Conservation (phyloP, 2,888 invertebrate genomes). For the Nowickia ferox region DNA sequence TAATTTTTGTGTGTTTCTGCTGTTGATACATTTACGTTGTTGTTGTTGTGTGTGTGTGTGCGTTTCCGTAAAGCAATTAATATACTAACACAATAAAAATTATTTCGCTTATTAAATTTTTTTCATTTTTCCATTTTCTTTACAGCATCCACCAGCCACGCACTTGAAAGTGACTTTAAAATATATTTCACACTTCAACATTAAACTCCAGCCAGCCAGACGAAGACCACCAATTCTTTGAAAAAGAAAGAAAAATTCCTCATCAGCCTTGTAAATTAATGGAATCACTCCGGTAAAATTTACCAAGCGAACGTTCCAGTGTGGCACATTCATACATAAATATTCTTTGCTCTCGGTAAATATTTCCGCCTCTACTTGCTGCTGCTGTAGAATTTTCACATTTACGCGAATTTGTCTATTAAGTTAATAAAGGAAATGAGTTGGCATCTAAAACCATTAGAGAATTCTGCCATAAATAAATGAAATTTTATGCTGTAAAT, state of each 20-base stretch:
- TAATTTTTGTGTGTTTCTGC: constrained; percentile 5
- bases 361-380: constrained; percentile 43
- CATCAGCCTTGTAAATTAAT: constrained; percentile 17
- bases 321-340: constrained; percentile 16
- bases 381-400: constrained; percentile 13
- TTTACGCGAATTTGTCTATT: constrained; percentile 45
- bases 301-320: neutral
- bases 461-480: constrained; percentile 59
- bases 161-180: constrained; percentile 61
- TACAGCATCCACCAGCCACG: constrained; percentile 47
- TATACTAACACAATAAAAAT: neutral
- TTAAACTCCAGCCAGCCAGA: constrained; percentile 46
- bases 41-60: neutral
- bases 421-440: constrained; percentile 69
- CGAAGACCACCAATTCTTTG: constrained; percentile 35
- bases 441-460: constrained; percentile 51
- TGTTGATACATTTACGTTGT: neutral
- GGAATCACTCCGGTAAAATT: neutral
- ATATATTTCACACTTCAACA: constrained; percentile 65
- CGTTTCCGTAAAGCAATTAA: constrained; percentile 13
- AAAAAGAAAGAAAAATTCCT: constrained; percentile 2
- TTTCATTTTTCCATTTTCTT: constrained; percentile 50
- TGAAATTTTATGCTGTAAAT: constrained; percentile 61
- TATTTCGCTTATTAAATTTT: constrained; percentile 42
- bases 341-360: constrained; percentile 35